These are phyloP conservation scores for Chloromyia formosa DNA, from an alignment of 2,888 invertebrate genomes.

Conservation along the genomic window DNA sequence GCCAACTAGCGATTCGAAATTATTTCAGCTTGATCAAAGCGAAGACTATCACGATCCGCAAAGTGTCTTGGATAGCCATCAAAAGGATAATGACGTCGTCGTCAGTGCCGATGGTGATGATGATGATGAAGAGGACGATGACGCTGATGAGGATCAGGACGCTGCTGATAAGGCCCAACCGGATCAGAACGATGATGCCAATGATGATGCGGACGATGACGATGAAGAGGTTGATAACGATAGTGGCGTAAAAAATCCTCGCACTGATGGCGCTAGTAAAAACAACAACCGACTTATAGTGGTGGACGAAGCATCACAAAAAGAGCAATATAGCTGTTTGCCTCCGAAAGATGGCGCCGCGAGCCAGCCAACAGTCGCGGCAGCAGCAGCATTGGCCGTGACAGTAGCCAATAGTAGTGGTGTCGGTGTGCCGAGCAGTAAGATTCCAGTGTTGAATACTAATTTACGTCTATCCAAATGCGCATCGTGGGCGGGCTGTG, in stretches of 20 bases:
- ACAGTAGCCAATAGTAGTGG: background rate
- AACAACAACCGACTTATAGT: constrained; percentile 2
- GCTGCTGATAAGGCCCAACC: background rate
- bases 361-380: background rate
- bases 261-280: background rate
- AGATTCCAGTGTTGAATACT: constrained; percentile 71
- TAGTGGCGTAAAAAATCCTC: background rate
- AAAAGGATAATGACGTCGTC: background rate
- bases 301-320: constrained; percentile 3
- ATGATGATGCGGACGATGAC: background rate
- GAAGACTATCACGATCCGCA: constrained; percentile 8
- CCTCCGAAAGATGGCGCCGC: background rate
- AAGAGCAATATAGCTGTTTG: constrained; percentile 5
- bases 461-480: constrained; percentile 73
- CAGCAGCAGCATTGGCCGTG: background rate
- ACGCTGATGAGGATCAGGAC: background rate
- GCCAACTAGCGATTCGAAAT: background rate
- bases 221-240: background rate
- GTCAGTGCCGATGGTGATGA: background rate
- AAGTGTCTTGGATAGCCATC: constrained; percentile 3
- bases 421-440: constrained; percentile 66
- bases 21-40: background rate
- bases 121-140: background rate
- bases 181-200: background rate
- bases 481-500: constrained; percentile 75